Evolutionary conservation across 2,888 invertebrate species (phyloP).

Genomic region (Carterocephalus palaemon): DNA sequence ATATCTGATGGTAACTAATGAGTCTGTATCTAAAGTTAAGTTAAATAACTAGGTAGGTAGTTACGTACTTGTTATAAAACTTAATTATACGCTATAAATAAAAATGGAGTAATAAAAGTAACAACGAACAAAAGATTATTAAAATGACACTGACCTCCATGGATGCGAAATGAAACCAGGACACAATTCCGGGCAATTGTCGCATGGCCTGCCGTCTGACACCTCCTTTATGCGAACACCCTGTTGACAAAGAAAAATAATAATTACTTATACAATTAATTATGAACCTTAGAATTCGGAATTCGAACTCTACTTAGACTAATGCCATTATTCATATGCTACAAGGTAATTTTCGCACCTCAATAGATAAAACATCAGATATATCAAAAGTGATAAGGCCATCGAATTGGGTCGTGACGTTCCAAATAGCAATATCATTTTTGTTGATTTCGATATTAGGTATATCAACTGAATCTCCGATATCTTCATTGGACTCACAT

Average conservation of each 20-base stretch:
- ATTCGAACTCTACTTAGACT: too few relatives aligned
- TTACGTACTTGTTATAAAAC: too few relatives aligned
- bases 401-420: slow-evolving; percentile 40
- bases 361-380: slow-evolving; percentile 28
- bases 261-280: not conserved
- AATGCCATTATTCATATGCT: slow-evolving; percentile 1
- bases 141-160: slow-evolving; percentile 86
- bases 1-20: too few relatives aligned
- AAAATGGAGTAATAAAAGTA: not conserved
- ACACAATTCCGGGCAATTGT: slow-evolving; percentile 89
- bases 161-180: slow-evolving; percentile 90
- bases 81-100: not conserved
- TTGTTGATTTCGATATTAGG: slow-evolving; percentile 19
- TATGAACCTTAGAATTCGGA: not conserved
- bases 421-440: slow-evolving; percentile 33
- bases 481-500: slow-evolving; percentile 54
- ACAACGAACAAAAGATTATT: not conserved
- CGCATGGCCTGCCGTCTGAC: slow-evolving; percentile 91
- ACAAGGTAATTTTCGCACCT: slow-evolving; percentile 32
- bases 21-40: too few relatives aligned
- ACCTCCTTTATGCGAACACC: slow-evolving; percentile 91
- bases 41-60: too few relatives aligned
- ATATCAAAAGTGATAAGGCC: slow-evolving; percentile 35
- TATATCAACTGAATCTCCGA: slow-evolving; percentile 14
- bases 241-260: slow-evolving; percentile 75